Evolutionary conservation across 37 sponge, comb jelly and placozoan genomes (phyloP).

Genomic region (Chondrosia reniformis): DNA sequence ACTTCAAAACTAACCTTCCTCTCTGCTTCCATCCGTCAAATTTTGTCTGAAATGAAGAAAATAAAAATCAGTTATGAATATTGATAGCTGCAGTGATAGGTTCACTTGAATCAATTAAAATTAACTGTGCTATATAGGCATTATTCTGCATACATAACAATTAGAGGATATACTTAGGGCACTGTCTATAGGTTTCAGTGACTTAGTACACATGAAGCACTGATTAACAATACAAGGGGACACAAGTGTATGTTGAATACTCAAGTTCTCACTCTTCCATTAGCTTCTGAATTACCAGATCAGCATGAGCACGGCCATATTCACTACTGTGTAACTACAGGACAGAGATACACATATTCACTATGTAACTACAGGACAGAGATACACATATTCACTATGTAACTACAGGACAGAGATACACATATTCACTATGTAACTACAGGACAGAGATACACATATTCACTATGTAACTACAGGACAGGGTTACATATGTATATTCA

Average conservation of each 20-base stretch:
- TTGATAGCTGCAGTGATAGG: too few species aligned
- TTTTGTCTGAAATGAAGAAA: neutral
- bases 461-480: too few species aligned
- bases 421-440: neutral
- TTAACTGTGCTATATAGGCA: too few species aligned
- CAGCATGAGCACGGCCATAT: neutral
- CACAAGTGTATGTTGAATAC: too few species aligned
- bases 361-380: neutral
- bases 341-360: neutral
- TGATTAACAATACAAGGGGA: neutral
- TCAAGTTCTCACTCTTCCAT: constrained; percentile 1
- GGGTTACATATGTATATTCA: neutral
- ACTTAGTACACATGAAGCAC: neutral
- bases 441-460: constrained; percentile 7
- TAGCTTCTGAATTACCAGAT: constrained; percentile 11
- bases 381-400: neutral
- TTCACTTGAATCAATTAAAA: too few species aligned
- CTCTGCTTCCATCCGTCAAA: too few species aligned
- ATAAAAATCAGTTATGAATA: neutral
- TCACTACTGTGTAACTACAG: neutral
- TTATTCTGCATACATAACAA: too few species aligned
- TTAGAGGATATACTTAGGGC: too few species aligned
- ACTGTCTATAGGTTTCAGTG: too few species aligned
- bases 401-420: neutral
- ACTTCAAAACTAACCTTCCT: neutral